Evolutionary conservation across 2,797 vertebrate genomes (phyloP).

Genomic region (Molossus molossus): DNA sequence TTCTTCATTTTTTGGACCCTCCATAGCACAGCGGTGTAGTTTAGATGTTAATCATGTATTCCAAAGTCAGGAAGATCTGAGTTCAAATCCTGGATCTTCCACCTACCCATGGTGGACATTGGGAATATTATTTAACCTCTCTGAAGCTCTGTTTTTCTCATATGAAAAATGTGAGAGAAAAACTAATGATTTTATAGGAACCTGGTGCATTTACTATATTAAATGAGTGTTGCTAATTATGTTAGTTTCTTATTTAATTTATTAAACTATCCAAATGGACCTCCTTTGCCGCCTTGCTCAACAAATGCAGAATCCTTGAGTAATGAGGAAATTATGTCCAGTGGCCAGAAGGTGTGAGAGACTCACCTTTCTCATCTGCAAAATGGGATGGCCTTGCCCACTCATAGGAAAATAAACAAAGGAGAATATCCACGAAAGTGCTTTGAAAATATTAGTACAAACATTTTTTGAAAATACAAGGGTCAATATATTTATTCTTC

Average conservation of each 20-base stretch:
- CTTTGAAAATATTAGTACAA: slow-evolving; percentile 22
- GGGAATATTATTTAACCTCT: slow-evolving; percentile 24
- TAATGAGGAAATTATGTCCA: background rate
- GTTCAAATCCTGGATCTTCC: background rate
- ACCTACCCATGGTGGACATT: background rate
- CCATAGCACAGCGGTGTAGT: background rate
- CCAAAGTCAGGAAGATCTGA: slow-evolving; percentile 12
- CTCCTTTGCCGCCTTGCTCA: background rate
- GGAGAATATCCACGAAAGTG: background rate
- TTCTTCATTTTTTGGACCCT: background rate
- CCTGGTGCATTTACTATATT: background rate
- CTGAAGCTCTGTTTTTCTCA: slow-evolving; percentile 42
- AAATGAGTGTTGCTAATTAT: background rate
- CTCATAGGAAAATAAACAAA: background rate
- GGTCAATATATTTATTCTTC: background rate
- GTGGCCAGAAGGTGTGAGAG: background rate
- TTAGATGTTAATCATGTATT: background rate
- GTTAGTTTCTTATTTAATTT: background rate
- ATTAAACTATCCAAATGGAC: background rate
- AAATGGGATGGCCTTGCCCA: background rate
- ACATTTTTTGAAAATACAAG: background rate
- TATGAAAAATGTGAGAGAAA: background rate
- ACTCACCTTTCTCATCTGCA: background rate
- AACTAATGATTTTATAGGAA: background rate
- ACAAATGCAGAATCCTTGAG: background rate